Conservation (phyloP, 1,140 invertebrate genomes). For the Lasioglossum albipes region DNA sequence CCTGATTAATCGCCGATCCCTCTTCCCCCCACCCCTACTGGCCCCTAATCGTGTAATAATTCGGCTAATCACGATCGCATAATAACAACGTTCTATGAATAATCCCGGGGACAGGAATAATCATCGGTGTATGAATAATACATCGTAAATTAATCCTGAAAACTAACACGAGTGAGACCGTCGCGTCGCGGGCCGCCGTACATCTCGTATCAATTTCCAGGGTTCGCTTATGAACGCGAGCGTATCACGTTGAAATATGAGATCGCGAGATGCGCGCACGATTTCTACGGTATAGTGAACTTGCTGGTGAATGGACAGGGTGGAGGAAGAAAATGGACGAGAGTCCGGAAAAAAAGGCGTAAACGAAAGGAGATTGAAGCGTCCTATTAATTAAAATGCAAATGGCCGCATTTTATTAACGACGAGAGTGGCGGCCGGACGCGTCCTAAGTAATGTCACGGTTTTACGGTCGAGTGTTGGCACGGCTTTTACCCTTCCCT, state of each 20-base stretch:
- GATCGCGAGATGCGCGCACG: too few species aligned
- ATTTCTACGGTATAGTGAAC: too few species aligned
- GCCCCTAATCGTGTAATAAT: conserved; percentile 63
- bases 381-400: conserved; percentile 44
- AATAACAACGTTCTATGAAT: conserved; percentile 57
- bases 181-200: conserved; percentile 22
- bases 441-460: conserved; percentile 43
- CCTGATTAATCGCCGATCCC: conserved; percentile 53
- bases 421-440: conserved; percentile 15
- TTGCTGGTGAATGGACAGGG: too few species aligned
- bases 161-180: conserved; percentile 50
- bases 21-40: neutral
- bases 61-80: conserved; percentile 60
- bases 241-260: neutral
- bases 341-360: neutral
- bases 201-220: conserved; percentile 39
- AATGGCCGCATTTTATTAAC: conserved; percentile 43
- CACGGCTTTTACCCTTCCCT: conserved; percentile 24
- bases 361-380: conserved; percentile 7
- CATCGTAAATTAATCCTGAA: conserved; percentile 59
- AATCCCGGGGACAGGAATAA: conserved; percentile 46
- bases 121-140: conserved; percentile 60
- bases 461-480: conserved; percentile 27
- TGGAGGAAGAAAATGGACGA: too few species aligned
- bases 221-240: conserved; percentile 4